phyloP scores from a whole-genome alignment of 2,888 invertebrate genomes.

The Aradus depressus region DNA sequence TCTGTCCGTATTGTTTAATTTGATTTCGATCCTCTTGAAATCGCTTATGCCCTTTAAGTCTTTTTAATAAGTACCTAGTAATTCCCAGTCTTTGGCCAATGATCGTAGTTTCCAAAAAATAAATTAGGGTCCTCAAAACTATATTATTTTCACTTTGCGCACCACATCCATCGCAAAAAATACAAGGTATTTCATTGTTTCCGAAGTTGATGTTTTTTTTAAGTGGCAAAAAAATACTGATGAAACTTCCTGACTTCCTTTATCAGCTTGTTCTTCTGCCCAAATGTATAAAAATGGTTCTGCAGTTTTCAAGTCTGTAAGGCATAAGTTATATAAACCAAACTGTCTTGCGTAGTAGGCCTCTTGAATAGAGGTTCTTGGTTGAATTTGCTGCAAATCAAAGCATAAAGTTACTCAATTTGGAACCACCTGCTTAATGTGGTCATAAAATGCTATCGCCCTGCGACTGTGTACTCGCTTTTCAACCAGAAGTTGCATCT shows the following conservation, averaged over 20 bases:
- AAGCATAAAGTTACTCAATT: background rate
- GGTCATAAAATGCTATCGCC: constrained; percentile 2
- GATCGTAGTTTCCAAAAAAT: too few relatives aligned
- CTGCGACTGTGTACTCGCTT: background rate
- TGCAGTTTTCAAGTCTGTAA: background rate
- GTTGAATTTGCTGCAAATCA: background rate
- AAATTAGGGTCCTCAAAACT: background rate
- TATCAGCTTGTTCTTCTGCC: constrained; percentile 1
- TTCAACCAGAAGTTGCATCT: background rate
- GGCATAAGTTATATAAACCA: constrained; percentile 1
- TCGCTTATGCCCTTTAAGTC: too few relatives aligned
- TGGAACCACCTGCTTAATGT: background rate
- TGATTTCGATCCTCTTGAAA: too few relatives aligned
- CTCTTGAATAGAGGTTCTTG: background rate
- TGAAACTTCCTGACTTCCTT: background rate
- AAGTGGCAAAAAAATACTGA: background rate
- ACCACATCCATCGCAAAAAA: too few relatives aligned
- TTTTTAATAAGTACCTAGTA: too few relatives aligned
- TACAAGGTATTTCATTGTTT: background rate
- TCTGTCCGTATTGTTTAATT: too few relatives aligned
- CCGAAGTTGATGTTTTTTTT: background rate
- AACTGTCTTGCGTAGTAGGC: constrained; percentile 2
- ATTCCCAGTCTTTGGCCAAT: constrained; percentile 4
- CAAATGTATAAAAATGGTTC: constrained; percentile 2
- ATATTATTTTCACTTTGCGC: constrained; percentile 1